Evolutionary conservation across 2,797 vertebrate genomes (phyloP).

Genomic region (Philypnodon macrostomus): DNA sequence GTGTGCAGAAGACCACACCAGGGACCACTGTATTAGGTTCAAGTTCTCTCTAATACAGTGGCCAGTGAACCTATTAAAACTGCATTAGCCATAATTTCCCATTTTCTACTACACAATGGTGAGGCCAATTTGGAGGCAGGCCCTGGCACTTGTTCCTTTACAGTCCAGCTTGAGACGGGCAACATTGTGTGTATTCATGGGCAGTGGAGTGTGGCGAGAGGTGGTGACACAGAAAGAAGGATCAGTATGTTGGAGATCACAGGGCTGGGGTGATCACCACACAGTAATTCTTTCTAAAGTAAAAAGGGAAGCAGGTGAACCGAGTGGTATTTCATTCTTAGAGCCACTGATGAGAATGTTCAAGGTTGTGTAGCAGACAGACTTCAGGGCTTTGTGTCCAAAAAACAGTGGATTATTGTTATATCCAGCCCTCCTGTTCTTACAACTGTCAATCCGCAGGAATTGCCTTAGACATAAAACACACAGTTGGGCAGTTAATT

Average conservation of each 20-base stretch:
- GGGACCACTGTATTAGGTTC: too few species aligned
- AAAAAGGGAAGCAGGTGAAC: conserved; percentile 1
- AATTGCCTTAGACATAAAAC: conserved; percentile 1
- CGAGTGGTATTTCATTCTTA: conserved; percentile 2
- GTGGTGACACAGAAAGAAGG: conserved; percentile 18
- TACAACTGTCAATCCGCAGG: conserved; percentile 3
- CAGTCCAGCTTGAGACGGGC: neutral
- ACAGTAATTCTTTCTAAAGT: conserved; percentile 5
- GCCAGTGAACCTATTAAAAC: conserved; percentile 26
- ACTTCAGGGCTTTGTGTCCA: conserved; percentile 7
- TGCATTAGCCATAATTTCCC: conserved; percentile 28
- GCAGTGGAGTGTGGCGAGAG: conserved; percentile 23
- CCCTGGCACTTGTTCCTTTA: conserved; percentile 3
- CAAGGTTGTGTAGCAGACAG: conserved; percentile 2
- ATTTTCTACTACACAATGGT: conserved; percentile 3
- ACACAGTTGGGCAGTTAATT: conserved; percentile 12
- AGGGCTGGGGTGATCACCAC: too few species aligned
- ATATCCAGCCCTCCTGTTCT: conserved; percentile 9
- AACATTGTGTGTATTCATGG: conserved; percentile 16
- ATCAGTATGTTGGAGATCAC: conserved; percentile 14
- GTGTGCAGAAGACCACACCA: too few species aligned
- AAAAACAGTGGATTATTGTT: conserved; percentile 5
- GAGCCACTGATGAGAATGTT: neutral
- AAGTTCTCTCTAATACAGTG: too few species aligned
- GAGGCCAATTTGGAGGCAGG: neutral